Base-by-base conservation (phyloP, 2,113 vertebrate species). In the Sitta europaea region DNA sequence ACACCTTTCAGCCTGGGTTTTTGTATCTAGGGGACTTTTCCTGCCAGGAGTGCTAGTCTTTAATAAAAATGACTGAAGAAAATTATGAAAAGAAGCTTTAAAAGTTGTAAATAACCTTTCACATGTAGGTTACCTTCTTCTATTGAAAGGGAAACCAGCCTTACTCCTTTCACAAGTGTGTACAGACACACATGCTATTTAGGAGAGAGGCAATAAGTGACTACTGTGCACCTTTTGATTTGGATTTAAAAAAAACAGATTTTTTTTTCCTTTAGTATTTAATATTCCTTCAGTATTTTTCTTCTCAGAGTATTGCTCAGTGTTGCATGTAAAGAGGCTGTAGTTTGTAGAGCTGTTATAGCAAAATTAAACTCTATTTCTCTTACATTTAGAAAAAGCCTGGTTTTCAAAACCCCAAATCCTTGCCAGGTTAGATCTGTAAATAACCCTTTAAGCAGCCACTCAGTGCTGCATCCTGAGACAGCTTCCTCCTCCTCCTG, bases 11-110 rank as follows among this genome's bases (percentile, higher is more conserved):
- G 38, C 53, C 31, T 59, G 51, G 11, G 8, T 24, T 84, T 84
- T 84, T 84, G 29, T 58, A 47, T 86, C 73, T 58, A 14, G 67
- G 40, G 22, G 6, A 55, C 33, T 71, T 81, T 51, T 81, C 68
- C 40, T 92, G 14, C 73, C 53, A 12, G 48, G 66, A 79, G 58
- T 86, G 67, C 42, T 48, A 21, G 36, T 51, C 73, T 73, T 76
- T 50, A 84, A 61, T 75, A 70, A 86, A 94, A 81, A 74, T n/a
- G 8, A 74, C 33, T 76, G 43, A 47, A 66, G 70, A 66, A 82
- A 86, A 75, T 91, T 13, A 72, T 91, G 94, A 75, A 91, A 90
- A 92, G 93, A 78, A 81, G 77, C 87, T 75, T 89, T 96, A 87
- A 27, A 90, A 79, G 58, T 68, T 85, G 66, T 94, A 88, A 87